Evolutionary conservation across 2,888 invertebrate genomes (phyloP), one percentile per base, ranked within the genome.

Genomic region (Drosophila stalkeri): DNA sequence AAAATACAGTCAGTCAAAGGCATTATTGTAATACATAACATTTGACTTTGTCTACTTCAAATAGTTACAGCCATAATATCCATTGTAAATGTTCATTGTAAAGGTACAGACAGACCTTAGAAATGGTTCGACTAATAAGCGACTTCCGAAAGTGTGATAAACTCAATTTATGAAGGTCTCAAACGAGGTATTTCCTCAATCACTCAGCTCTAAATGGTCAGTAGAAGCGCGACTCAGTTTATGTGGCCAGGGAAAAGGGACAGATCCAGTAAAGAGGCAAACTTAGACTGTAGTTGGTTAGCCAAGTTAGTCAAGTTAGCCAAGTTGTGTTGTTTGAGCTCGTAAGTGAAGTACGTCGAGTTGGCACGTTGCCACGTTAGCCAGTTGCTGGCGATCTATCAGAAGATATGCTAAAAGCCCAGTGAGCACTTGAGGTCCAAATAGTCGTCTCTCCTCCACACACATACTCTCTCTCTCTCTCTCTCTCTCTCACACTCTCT

Each of bases 401-500:
- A 77, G 83, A 72, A 83, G 86, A 88, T 82, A 83, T 88, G 86
- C 89, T 88, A 83, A 83, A 88, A 83, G 83, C 86, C 81, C 81
- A 73, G 67, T 63, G 64, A 72, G 66, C 80, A 82, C 82, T 87
- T 80, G 51, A 71, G 60, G 44, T 20, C 57, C 44, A 27, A 6
- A 27, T 27, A 27, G 27, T 27, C 27, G 33, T 12, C 16, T 14
- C 18, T 11, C 31, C 11, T 11, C 23, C 23, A 9, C 51, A 23
- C 27, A 11, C 9, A n/a, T n/a, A n/a, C 52, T 11, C 5, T 18
- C 3, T n/a, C 23, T 27, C 20, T 18, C 35, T 0, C 8, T 14
- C 2, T 9, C 39, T 27, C 20, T n/a, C n/a, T 33, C 27, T 14
- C 9, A n/a, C n/a, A n/a, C 52, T 11, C 5, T 18, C 3, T n/a